phyloP scores from a whole-genome alignment of 2,113 vertebrate genomes.

The Euleptes europaea region DNA sequence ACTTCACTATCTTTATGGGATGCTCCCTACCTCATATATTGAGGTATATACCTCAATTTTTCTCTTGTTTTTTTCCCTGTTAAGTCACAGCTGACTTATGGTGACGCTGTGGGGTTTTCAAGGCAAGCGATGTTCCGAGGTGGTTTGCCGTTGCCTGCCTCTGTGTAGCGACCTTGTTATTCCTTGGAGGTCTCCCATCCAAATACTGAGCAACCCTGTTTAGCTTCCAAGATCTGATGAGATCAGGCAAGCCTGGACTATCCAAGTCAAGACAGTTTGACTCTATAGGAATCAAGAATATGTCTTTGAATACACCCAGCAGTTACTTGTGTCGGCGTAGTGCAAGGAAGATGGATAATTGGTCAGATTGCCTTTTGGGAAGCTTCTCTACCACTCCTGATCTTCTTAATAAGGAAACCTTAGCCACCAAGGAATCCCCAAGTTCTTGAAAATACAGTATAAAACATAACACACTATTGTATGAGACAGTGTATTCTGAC shows the following conservation, averaged over 20 bases:
- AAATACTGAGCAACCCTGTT: background rate
- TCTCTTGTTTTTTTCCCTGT: too few relatives aligned
- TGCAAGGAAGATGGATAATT: background rate
- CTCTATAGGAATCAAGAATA: background rate
- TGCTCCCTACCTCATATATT: too few relatives aligned
- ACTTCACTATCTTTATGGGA: too few relatives aligned
- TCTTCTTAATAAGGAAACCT: background rate
- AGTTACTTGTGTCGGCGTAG: background rate
- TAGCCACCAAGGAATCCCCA: background rate
- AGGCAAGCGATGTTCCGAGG: too few relatives aligned
- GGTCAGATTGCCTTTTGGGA: background rate
- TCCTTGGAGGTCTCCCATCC: too few relatives aligned
- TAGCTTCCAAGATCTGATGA: too few relatives aligned
- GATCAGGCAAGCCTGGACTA: too few relatives aligned
- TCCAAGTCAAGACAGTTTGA: background rate
- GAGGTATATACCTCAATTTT: too few relatives aligned
- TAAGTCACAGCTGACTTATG: too few relatives aligned
- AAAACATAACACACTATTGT: background rate
- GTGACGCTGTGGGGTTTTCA: too few relatives aligned
- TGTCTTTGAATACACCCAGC: background rate
- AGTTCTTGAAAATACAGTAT: background rate
- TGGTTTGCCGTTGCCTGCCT: background rate
- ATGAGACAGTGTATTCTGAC: background rate
- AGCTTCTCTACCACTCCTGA: background rate
- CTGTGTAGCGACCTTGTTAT: background rate